Evolutionary conservation across 2,113 vertebrate species (phyloP).

Genomic region (Abramis brama): DNA sequence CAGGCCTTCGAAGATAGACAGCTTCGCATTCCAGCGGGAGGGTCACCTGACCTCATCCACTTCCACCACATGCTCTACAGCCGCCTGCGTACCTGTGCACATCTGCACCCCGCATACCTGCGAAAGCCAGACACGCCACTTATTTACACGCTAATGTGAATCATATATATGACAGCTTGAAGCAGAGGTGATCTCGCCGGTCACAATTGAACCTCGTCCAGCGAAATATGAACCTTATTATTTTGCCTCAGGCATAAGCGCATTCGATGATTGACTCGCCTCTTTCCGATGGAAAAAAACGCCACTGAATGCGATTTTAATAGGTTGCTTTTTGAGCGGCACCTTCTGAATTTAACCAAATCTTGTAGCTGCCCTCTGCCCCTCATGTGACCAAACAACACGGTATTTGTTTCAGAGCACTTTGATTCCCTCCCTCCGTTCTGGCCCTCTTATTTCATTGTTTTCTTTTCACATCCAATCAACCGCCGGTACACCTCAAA

Average conservation of each 20-base stretch:
- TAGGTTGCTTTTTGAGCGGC: conserved; percentile 76
- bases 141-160: conserved; percentile 61
- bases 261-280: not conserved
- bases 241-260: conserved; percentile 74
- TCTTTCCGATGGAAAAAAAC: not conserved
- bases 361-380: conserved; percentile 62
- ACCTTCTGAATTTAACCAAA: conserved; percentile 73
- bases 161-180: conserved; percentile 70
- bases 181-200: conserved; percentile 61
- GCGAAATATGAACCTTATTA: conserved; percentile 76
- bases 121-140: conserved; percentile 14
- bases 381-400: conserved; percentile 39
- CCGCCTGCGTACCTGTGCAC: not conserved
- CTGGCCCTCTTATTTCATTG: conserved; percentile 64
- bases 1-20: conserved; percentile 66
- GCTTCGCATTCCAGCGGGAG: conserved; percentile 41
- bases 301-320: conserved; percentile 74
- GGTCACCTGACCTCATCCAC: conserved; percentile 42
- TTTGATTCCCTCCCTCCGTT: conserved; percentile 55
- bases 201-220: conserved; percentile 69
- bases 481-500: conserved; percentile 66
- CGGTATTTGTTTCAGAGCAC: conserved; percentile 58
- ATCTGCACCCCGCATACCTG: not conserved
- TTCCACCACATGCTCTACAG: conserved; percentile 19
- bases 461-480: conserved; percentile 74